Base-by-base conservation (phyloP, 2,888 invertebrate genomes). In the Acholoe squamosa region DNA sequence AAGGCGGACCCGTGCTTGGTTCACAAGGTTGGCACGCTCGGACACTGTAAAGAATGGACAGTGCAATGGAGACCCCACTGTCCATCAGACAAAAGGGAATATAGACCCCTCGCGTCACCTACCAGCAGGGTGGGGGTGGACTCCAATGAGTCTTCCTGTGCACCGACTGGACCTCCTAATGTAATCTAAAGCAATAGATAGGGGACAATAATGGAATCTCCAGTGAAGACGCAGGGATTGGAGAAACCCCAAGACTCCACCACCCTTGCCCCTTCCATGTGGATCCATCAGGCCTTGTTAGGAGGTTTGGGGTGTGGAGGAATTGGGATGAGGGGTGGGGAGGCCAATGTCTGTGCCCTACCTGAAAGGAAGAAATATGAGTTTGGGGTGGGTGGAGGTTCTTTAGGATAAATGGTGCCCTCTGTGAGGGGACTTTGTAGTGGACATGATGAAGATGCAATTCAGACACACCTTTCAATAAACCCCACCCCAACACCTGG, bases 221-320 rank as follows among this genome's bases (percentile, higher is more conserved):
- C 71, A 71, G 25, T 71, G 71, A 28, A 71, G 71, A 25, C 31
- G 71, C 31, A 71, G 14, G 71, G 71, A 71, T n/a, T 71, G 71
- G 31, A 25, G 31, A 71, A 71, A 28, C 71, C 22, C 71, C n/a
- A 28, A 61, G 61, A 61, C 61, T n/a, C 61, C 19, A 1, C 14
- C 61, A n/a, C 43, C 43, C 43, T 10, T 43, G 10, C 43, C 43
- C 22, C 61, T n/a, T 61, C 25, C 61, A 43, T 43, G 43, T 14
- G 71, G 71, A 28, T 71, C 71, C 71, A 71, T 71, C 71, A 71
- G 22, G 84, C 25, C 3, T 84, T 33, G 84, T 31, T 84, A n/a
- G 22, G 84, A 43, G 22, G 43, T n/a, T 84, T 14, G 43, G 84
- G 51, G 84, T 84, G 43, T 5, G 34, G 51, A 43, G 84, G 34